These are phyloP conservation scores for Manis pentadactyla DNA, from an alignment of 2,797 vertebrate genomes.

Conservation along the genomic window DNA sequence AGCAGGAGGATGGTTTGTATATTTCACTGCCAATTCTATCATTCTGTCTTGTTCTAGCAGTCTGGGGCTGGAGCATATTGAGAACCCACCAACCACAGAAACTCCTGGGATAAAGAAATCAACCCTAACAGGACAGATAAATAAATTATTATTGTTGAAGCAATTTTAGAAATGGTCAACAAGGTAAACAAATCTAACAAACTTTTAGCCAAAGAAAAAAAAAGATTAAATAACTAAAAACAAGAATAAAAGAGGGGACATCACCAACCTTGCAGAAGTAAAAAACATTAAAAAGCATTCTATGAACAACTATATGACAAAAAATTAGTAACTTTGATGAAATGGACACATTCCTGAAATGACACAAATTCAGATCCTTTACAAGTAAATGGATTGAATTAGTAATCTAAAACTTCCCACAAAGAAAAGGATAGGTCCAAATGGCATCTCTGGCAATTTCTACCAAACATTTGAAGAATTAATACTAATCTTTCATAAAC, in stretches of 20 bases:
- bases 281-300: not conserved
- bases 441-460: not conserved
- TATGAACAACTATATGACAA: not conserved
- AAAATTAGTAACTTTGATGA: not conserved
- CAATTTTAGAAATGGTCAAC: not conserved
- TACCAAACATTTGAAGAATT: slow-evolving; percentile 25
- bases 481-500: slow-evolving; percentile 6
- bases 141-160: slow-evolving; percentile 35
- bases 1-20: slow-evolving; percentile 92
- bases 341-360: not conserved
- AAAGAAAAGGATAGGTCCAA: not conserved
- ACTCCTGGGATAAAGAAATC: slow-evolving; percentile 96
- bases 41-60: slow-evolving; percentile 91
- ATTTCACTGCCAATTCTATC: slow-evolving; percentile 95
- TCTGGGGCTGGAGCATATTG: slow-evolving; percentile 95
- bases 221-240: slow-evolving; percentile 39
- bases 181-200: not conserved
- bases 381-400: not conserved
- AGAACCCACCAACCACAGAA: slow-evolving; percentile 95
- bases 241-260: not conserved
- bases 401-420: slow-evolving; percentile 38
- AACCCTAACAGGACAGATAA: slow-evolving; percentile 89
- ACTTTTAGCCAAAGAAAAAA: slow-evolving; percentile 13
- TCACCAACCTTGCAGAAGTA: not conserved
- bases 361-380: not conserved